These are phyloP conservation scores for Zaprionus capensis DNA, from an alignment of 1,140 invertebrate genomes.

Conservation along the genomic window DNA sequence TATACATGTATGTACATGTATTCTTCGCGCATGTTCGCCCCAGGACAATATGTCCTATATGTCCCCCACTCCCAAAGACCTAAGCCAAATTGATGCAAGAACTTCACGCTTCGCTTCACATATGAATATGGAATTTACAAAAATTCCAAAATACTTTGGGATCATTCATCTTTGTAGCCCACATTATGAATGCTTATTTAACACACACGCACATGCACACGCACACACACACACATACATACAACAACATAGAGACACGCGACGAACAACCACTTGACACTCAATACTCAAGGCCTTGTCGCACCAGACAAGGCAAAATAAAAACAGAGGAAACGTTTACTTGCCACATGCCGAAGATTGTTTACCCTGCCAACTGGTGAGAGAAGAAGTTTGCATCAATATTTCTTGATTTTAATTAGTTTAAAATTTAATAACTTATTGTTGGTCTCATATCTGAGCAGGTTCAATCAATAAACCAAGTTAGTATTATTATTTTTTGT, in stretches of 20 bases:
- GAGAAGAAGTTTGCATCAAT: too few species aligned
- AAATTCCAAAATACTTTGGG: constrained; percentile 20
- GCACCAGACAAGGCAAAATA: constrained; percentile 7
- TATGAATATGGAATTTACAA: constrained; percentile 7
- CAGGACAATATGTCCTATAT: not conserved
- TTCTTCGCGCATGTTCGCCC: too few species aligned
- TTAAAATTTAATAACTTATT: too few species aligned
- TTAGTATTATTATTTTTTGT: too few species aligned
- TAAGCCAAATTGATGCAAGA: constrained; percentile 4
- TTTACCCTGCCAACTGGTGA: too few species aligned
- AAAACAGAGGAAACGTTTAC: not conserved
- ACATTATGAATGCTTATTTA: constrained; percentile 39
- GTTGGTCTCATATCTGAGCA: too few species aligned
- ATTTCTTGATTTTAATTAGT: too few species aligned
- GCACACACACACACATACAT: not conserved
- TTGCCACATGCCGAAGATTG: too few species aligned
- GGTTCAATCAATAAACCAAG: too few species aligned
- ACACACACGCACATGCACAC: constrained; percentile 3
- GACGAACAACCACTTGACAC: constrained; percentile 38
- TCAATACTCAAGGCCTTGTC: constrained; percentile 24
- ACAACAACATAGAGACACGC: not conserved
- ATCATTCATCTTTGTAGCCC: constrained; percentile 16
- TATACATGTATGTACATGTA: too few species aligned
- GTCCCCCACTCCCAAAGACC: not conserved
- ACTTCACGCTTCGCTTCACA: constrained; percentile 5